Evolutionary conservation across 2,797 vertebrate genomes (phyloP).

Genomic region (Leptoclinus maculatus): DNA sequence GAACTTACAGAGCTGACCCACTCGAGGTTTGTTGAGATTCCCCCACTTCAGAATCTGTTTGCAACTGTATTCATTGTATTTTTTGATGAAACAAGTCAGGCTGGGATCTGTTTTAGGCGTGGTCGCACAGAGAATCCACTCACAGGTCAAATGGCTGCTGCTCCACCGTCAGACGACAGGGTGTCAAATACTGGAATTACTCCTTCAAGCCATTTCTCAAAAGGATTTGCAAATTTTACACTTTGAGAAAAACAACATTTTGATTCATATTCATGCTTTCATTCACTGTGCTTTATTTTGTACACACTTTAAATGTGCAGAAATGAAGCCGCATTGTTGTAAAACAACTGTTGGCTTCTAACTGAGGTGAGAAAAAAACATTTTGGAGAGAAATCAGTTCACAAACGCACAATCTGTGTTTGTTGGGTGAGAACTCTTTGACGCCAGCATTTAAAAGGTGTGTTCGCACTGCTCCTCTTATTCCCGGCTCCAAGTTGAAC

Average conservation of each 20-base stretch:
- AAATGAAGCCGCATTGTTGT: background rate
- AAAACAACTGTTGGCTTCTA: background rate
- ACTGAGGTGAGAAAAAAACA: constrained; percentile 9
- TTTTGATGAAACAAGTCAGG: background rate
- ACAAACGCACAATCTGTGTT: constrained; percentile 33
- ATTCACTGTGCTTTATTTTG: background rate
- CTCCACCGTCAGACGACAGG: background rate
- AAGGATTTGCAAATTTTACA: background rate
- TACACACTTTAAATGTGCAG: background rate
- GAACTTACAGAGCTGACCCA: constrained; percentile 22
- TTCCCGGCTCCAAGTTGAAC: constrained; percentile 27
- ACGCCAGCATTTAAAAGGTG: constrained; percentile 29
- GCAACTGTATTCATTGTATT: background rate
- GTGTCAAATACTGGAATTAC: background rate
- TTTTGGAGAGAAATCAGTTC: constrained; percentile 24
- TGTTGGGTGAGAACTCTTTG: constrained; percentile 35
- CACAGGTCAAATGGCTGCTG: background rate
- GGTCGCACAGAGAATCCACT: background rate
- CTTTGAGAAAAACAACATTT: background rate
- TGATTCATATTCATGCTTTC: background rate
- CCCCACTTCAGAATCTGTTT: background rate
- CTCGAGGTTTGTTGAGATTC: background rate
- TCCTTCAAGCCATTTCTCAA: constrained; percentile 4
- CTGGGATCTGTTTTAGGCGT: background rate
- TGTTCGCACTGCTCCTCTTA: constrained; percentile 14